Percentiles rank a stretch among this genome's conserved stretches.
phyloP scores from a whole-genome alignment of 1,140 invertebrate genomes.

The Solenopsis fugax region DNA sequence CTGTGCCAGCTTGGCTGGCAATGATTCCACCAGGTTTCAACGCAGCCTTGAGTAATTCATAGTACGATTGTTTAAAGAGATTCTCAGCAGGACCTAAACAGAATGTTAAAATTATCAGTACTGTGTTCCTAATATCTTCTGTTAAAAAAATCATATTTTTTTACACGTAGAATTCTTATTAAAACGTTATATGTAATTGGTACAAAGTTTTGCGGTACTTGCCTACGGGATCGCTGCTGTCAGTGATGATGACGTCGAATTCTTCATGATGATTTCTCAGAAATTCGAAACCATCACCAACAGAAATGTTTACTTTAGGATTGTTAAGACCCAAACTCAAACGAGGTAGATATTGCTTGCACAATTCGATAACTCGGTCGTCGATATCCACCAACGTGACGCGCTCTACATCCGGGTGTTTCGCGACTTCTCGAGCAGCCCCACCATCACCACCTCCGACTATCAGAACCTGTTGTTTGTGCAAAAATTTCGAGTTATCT shows the following conservation, averaged over 20 bases:
- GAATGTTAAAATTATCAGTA: neutral
- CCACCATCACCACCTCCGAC: conserved; percentile 99
- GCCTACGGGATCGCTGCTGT: conserved; percentile 98
- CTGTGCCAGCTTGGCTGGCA: conserved; percentile 97
- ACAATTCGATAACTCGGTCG: conserved; percentile 95
- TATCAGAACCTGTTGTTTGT: conserved; percentile 91
- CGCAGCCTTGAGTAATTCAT: conserved; percentile 94
- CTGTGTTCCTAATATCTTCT: neutral
- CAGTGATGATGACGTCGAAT: conserved; percentile 99
- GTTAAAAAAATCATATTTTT: neutral
- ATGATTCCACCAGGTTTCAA: conserved; percentile 95
- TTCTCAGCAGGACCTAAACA: conserved; percentile 89
- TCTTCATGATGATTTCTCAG: conserved; percentile 94
- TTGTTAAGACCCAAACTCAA: conserved; percentile 95
- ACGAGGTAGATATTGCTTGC: conserved; percentile 95
- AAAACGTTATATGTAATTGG: neutral
- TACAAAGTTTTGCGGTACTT: conserved; percentile 51
- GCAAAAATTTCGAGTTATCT: conserved; percentile 8
- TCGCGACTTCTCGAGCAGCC: conserved; percentile 97
- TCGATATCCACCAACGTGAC: conserved; percentile 98
- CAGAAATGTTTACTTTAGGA: conserved; percentile 93
- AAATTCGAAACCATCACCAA: conserved; percentile 98
- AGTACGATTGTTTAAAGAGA: conserved; percentile 95
- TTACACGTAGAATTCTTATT: neutral
- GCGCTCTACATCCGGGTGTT: conserved; percentile 95